These are phyloP conservation scores for Trichonephila clavata DNA, from an alignment of 1,140 invertebrate genomes.

Conservation along the genomic window DNA sequence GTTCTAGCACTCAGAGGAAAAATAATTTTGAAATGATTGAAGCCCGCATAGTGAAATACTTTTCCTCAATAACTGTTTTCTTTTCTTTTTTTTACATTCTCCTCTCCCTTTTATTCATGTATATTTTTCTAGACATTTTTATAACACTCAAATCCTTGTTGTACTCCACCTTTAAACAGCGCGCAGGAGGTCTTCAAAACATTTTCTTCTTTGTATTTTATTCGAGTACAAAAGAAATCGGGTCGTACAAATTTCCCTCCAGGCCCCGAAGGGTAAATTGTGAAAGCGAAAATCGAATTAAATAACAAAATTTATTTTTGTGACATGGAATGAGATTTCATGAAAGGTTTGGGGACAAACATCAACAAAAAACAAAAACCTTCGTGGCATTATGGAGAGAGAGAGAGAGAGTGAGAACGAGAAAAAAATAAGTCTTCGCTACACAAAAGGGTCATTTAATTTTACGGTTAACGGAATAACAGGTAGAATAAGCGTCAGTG, in stretches of 20 bases:
- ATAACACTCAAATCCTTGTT: too few relatives aligned
- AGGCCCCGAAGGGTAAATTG: background rate
- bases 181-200: too few relatives aligned
- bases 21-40: too few relatives aligned
- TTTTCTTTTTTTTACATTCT: too few relatives aligned
- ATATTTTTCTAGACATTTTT: too few relatives aligned
- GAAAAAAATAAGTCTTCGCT: background rate
- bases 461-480: background rate
- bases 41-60: too few relatives aligned
- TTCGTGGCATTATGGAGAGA: background rate
- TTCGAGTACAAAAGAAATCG: background rate
- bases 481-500: background rate
- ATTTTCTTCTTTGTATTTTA: too few relatives aligned
- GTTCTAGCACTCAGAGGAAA: too few relatives aligned
- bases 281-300: background rate
- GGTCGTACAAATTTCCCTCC: background rate
- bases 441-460: slow-evolving; percentile 26
- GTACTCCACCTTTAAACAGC: too few relatives aligned
- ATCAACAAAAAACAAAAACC: slow-evolving; percentile 3
- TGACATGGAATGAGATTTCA: background rate
- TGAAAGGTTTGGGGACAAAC: background rate
- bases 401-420: too few relatives aligned
- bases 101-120: too few relatives aligned
- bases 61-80: too few relatives aligned
- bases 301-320: slow-evolving; percentile 13